Base-by-base conservation (phyloP, 2,113 vertebrate genomes). In the Anoura caudifer region DNA sequence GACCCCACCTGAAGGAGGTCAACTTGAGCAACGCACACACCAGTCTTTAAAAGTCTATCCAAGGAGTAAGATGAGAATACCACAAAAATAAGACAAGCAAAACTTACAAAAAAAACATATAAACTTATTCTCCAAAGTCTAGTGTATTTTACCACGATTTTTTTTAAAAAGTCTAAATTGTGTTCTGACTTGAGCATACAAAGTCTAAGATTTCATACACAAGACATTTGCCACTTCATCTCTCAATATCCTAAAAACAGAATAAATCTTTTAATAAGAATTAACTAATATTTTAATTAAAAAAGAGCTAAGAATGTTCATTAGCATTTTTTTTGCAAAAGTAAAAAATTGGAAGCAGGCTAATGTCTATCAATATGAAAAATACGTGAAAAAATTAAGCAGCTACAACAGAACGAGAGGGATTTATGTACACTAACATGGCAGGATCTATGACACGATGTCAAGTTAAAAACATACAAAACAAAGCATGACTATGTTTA, bases 321-420 rank as follows among this genome's bases (percentile, higher is more conserved):
- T 38, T 54, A 86, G n/a, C 67, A 92, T 90, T 94, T 91, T 81
- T 81, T 81, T 73, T 73, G 87, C 87, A 79, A 84, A 90, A 45
- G 12, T 61, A 38, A 86, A 95, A 90, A 52, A 38, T 10, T 24
- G 52, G 19, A 93, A 85, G 86, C 15, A 33, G 17, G 26, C 54
- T 92, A 75, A 63, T 90, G 47, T 65, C 63, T 80, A 87, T 38
- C 47, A 84, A 33, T 38, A 65, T 59, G 47, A 45, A 16, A 16
- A 84, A 84, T 45, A 63, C 0, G 38, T 56, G n/a, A 54, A 73
- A 96, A 93, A 94, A 79, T 20, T 56, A 89, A 14, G 22, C 43
- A 69, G 33, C 69, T 84, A 72, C 77, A 86, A 92, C 90, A 95
- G 41, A 95, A 87, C 31, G 2, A 83, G 69, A 90, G 13, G 12